A percentile compares a stretch with the other conserved stretches of the same genome.
Evolutionary conservation across 1,140 invertebrate species (phyloP).

Genomic region (Drosophila nannoptera): DNA sequence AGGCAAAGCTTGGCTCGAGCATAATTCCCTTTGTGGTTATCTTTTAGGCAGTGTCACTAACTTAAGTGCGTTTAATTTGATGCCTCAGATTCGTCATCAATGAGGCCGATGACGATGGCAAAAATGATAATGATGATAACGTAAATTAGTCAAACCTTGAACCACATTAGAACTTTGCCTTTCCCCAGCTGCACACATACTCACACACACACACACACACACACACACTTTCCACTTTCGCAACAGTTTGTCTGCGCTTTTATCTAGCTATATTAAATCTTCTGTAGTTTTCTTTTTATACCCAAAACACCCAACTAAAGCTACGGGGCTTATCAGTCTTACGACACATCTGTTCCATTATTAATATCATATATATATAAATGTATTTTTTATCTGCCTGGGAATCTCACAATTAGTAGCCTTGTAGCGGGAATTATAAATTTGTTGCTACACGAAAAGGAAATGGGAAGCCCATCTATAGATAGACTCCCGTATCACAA

Average conservation of each 20-base stretch:
- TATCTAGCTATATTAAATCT: constrained; percentile 16
- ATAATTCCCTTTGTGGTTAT: background rate
- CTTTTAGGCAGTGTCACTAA: constrained; percentile 24
- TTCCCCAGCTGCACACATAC: background rate
- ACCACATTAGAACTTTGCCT: constrained; percentile 31
- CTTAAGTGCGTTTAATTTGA: constrained; percentile 21
- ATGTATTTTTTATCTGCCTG: constrained; percentile 11
- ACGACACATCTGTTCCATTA: constrained; percentile 19
- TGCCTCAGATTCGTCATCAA: constrained; percentile 35
- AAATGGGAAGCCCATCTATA: background rate
- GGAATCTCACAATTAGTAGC: constrained; percentile 7
- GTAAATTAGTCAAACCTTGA: constrained; percentile 40
- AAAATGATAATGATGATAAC: constrained; percentile 31
- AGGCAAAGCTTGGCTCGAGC: background rate
- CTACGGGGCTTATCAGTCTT: constrained; percentile 15
- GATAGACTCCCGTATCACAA: background rate
- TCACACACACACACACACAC: background rate
- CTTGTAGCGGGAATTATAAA: background rate
- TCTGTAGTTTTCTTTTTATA: background rate
- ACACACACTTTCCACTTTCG: constrained; percentile 8
- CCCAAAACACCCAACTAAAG: background rate
- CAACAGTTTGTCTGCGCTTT: constrained; percentile 20
- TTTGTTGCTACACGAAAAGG: background rate
- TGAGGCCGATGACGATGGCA: constrained; percentile 20
- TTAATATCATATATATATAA: too few species aligned